phyloP scores from a whole-genome alignment of 1,140 invertebrate genomes.

The Drosophila mauritiana region DNA sequence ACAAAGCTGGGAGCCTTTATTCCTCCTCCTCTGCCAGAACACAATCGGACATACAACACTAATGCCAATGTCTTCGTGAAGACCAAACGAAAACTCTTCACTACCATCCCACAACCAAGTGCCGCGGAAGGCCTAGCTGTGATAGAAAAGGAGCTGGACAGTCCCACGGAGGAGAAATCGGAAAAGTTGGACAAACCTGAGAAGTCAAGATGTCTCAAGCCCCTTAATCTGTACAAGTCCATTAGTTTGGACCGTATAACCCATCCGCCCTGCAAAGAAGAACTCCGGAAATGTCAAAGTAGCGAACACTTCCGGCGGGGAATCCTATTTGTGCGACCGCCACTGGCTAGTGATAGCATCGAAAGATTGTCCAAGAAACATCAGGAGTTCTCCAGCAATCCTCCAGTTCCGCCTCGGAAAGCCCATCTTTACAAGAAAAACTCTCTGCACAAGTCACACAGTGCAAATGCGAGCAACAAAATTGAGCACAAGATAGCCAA shows the following conservation, averaged over 20 bases:
- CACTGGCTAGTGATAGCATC: conserved; percentile 75
- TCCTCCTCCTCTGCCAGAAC: conserved; percentile 74
- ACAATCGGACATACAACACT: conserved; percentile 72
- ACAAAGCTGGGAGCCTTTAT: conserved; percentile 46
- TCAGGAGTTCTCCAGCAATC: conserved; percentile 24
- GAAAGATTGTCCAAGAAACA: conserved; percentile 43
- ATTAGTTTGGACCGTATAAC: conserved; percentile 60
- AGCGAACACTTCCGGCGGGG: conserved; percentile 33
- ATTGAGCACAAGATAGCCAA: conserved; percentile 81
- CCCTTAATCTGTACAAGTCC: conserved; percentile 55
- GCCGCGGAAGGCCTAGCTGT: conserved; percentile 67
- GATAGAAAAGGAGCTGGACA: conserved; percentile 66
- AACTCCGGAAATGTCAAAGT: conserved; percentile 58
- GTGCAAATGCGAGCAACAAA: conserved; percentile 62
- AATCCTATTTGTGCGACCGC: conserved; percentile 37
- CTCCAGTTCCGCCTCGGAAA: conserved; percentile 53
- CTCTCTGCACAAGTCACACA: conserved; percentile 67
- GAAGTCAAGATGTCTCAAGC: conserved; percentile 10
- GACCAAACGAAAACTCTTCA: conserved; percentile 91
- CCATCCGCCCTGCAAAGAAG: conserved; percentile 18
- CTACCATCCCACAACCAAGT: conserved; percentile 86
- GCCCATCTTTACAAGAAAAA: conserved; percentile 74
- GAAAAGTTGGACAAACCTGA: conserved; percentile 1
- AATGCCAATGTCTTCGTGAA: conserved; percentile 88
- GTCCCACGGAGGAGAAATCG: conserved; percentile 49